These are phyloP conservation scores for Nyctibius grandis DNA, from an alignment of 2,797 vertebrate species.

Conservation along the genomic window DNA sequence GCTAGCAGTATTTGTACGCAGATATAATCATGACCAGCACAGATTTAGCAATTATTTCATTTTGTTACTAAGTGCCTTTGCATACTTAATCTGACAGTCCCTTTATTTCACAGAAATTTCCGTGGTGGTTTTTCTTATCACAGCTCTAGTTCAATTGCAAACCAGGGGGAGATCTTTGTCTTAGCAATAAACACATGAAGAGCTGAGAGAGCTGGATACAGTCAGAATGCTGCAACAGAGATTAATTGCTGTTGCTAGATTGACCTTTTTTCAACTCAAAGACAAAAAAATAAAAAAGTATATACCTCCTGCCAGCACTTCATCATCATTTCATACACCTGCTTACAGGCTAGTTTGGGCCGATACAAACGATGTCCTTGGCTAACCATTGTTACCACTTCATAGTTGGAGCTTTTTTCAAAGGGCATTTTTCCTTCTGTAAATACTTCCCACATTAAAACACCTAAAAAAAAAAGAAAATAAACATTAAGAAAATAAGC, in stretches of 20 bases:
- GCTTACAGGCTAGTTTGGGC: slow-evolving; percentile 81
- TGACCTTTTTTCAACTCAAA: background rate
- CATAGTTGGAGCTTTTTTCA: slow-evolving; percentile 86
- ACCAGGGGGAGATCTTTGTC: background rate
- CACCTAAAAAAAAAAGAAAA: slow-evolving; percentile 72
- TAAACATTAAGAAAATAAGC: background rate
- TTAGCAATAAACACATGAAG: background rate
- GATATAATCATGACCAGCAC: background rate
- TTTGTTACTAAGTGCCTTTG: background rate
- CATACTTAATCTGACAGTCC: background rate
- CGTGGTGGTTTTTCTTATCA: background rate
- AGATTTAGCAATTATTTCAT: background rate
- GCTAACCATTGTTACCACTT: slow-evolving; percentile 88
- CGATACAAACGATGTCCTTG: slow-evolving; percentile 85
- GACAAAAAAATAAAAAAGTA: background rate
- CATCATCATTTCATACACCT: slow-evolving; percentile 87
- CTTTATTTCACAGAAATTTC: background rate
- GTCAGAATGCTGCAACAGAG: background rate
- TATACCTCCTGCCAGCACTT: slow-evolving; percentile 89
- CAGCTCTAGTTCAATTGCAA: background rate
- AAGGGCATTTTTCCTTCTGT: slow-evolving; percentile 93
- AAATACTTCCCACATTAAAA: slow-evolving; percentile 97
- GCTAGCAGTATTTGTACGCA: background rate
- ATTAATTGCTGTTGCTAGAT: background rate
- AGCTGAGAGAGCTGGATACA: background rate